Base-by-base conservation (phyloP, 1,140 invertebrate species). In the Hermetia illucens region DNA sequence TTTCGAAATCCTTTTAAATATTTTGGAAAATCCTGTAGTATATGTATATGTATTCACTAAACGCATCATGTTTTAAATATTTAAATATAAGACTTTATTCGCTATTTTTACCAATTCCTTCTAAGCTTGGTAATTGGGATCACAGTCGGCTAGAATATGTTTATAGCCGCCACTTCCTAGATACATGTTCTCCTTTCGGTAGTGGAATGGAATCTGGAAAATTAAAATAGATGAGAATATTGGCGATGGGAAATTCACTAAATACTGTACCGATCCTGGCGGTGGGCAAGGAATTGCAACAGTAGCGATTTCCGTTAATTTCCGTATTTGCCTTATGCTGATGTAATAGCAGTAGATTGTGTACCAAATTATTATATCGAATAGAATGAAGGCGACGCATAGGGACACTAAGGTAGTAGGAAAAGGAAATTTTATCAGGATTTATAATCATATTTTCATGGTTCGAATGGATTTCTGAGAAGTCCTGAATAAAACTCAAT, bases 91-190 rank as follows among this genome's bases (percentile, higher is more conserved):
- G 24, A 25, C 8, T 8, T 8, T 25, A 25, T 8, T 8, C 24
- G 24, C n/a, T 25, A 8, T n/a, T 25, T 25, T n/a, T 8, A 8
- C 24, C 8, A 8, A n/a, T 25, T 25, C n/a, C n/a, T 25, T 25
- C n/a, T 25, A 8, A 8, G 24, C 24, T 25, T 25, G 8, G 8
- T 25, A 25, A 25, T n/a, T 25, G 24, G n/a, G n/a, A 25, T 25
- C 24, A 25, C 24, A 8, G 6, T 59, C 56, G 36, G 53, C 52
- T 15, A 59, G 43, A 21, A 59, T 57, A 38, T 59, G 56, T 30
- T 59, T 59, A 17, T 59, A 59, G 2, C 56, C 56, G 46, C 56
- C 56, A 40, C 56, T 59, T 36, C 56, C 56, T 29, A 59, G 22
- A 32, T 58, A 56, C 56, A 59, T 59, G 35, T 59, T 55, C 39